These are phyloP conservation scores for Trematocara variabile DNA, from an alignment of 2,113 vertebrate genomes.

Conservation along the genomic window DNA sequence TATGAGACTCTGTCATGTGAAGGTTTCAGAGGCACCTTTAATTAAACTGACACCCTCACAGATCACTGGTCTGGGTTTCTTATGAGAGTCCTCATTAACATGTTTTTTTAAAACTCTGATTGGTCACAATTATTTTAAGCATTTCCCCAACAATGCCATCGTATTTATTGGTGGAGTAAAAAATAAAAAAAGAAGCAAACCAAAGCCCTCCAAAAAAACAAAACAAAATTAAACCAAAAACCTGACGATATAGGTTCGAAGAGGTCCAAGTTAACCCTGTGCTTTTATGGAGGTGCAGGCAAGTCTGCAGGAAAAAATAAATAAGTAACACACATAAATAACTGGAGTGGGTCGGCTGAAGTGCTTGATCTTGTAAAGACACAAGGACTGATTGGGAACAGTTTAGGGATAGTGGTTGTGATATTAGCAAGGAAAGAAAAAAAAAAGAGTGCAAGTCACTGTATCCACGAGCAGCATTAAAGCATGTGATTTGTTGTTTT, in stretches of 20 bases:
- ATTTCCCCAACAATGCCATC: neutral
- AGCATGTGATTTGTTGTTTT: neutral
- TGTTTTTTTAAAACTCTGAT: neutral
- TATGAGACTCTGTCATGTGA: rapidly evolving
- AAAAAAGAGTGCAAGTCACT: neutral
- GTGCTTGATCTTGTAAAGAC: conserved; percentile 23
- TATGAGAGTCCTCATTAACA: neutral
- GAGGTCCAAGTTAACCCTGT: neutral
- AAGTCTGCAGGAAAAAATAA: neutral
- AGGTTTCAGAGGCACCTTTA: neutral
- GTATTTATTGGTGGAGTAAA: neutral
- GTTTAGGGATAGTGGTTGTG: neutral
- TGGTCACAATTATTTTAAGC: neutral
- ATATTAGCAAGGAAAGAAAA: neutral
- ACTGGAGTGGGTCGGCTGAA: neutral
- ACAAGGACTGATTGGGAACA: neutral
- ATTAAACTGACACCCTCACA: neutral
- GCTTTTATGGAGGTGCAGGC: neutral
- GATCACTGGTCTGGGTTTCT: neutral
- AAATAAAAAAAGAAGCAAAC: neutral
- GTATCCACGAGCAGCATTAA: neutral
- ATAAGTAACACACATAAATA: conserved; percentile 44
- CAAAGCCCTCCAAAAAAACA: neutral
- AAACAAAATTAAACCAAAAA: neutral
- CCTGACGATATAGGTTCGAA: neutral